Evolutionary conservation across 2,113 vertebrate species (phyloP).

Genomic region (Puma concolor): DNA sequence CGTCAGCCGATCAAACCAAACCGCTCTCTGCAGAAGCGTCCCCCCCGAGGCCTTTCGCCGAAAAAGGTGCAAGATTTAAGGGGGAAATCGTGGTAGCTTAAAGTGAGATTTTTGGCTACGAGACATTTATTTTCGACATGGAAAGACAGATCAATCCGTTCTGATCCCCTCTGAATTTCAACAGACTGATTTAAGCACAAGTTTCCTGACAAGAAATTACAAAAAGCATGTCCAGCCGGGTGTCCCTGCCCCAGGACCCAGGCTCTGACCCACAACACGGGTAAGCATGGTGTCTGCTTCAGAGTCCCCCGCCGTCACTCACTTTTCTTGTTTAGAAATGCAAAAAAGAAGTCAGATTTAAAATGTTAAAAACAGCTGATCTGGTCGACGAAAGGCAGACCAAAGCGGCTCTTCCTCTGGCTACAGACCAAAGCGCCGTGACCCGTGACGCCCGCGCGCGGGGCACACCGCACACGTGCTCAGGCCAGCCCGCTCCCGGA

Average conservation of each 20-base stretch:
- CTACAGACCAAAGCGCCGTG: background rate
- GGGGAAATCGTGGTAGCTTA: background rate
- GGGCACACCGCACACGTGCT: accelerated
- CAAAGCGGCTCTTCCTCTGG: background rate
- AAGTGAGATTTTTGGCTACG: slow-evolving; percentile 3
- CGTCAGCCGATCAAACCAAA: background rate
- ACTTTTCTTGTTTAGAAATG: slow-evolving; percentile 46
- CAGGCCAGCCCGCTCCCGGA: background rate
- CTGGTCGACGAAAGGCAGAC: background rate
- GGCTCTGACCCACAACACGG: background rate
- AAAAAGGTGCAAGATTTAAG: background rate
- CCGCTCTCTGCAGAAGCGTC: background rate
- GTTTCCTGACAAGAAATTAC: background rate
- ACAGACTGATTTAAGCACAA: background rate
- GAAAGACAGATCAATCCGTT: background rate
- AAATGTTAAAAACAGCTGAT: slow-evolving; percentile 43
- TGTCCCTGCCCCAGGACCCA: background rate
- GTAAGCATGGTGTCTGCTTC: background rate
- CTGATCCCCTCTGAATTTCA: background rate
- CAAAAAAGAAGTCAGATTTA: slow-evolving; percentile 48
- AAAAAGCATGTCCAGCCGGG: background rate
- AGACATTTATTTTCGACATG: slow-evolving; percentile 26
- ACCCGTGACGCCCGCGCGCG: background rate
- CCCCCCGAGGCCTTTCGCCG: accelerated
- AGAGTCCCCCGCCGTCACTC: background rate